Percentiles rank a stretch among this genome's conserved stretches.
phyloP scores from a whole-genome alignment of 37 sponge, comb jelly and placozoan species.

The Corticium candelabrum region DNA sequence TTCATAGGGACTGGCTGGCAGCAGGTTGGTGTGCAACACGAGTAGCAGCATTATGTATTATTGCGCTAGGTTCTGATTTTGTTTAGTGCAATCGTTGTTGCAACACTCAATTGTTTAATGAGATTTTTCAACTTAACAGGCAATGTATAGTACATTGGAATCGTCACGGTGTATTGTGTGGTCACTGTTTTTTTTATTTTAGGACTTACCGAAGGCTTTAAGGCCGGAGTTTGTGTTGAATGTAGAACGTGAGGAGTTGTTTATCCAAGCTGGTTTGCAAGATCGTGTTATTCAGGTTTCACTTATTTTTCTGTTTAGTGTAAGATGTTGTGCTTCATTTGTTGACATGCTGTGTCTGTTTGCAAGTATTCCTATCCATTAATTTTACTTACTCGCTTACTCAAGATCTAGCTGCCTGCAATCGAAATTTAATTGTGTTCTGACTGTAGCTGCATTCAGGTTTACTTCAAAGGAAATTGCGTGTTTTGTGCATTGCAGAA shows the following conservation, averaged over 20 bases:
- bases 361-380: too few relatives aligned
- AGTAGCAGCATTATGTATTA: not conserved
- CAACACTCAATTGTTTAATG: slow-evolving; percentile 75
- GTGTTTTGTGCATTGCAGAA: too few relatives aligned
- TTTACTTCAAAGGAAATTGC: too few relatives aligned
- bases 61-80: not conserved
- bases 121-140: slow-evolving; percentile 62
- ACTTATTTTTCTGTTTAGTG: not conserved
- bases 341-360: too few relatives aligned
- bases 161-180: too few relatives aligned
- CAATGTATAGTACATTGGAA: too few relatives aligned
- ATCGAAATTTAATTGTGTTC: not conserved
- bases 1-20: slow-evolving; percentile 79
- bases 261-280: slow-evolving; percentile 76
- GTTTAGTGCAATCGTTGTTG: slow-evolving; percentile 71
- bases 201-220: slow-evolving; percentile 64
- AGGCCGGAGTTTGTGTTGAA: slow-evolving; percentile 69
- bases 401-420: not conserved
- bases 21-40: slow-evolving; percentile 9
- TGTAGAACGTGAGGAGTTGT: slow-evolving; percentile 64
- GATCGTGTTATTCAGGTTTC: slow-evolving; percentile 80
- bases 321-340: too few relatives aligned
- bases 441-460: too few relatives aligned
- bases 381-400: too few relatives aligned
- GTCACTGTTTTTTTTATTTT: slow-evolving; percentile 2